Base-by-base conservation (phyloP, 2,113 vertebrate genomes). In the Lota lota region DNA sequence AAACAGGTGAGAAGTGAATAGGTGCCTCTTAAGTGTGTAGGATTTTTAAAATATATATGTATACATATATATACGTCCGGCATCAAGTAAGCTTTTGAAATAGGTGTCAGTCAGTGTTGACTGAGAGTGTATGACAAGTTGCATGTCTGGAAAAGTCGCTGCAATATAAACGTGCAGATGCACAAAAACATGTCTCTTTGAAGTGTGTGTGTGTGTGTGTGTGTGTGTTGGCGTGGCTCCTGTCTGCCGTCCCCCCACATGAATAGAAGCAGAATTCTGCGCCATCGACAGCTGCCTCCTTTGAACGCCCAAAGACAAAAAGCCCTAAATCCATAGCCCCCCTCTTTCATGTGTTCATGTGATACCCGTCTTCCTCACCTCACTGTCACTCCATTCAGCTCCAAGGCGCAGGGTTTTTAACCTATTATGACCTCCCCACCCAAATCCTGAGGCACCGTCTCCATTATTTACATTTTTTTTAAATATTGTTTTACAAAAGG, bases 241-340 rank as follows among this genome's bases (percentile, higher is more conserved):
- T 56, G 70, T 28, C 53, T 66, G 54, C 21, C 22, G 68, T 53
- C 66, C 73, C 76, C 68, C 53, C 53, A 80, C 76, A 81, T 84
- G 82, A 84, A 81, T 84, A 65, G 79, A 53, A 58, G 22, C 61
- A 64, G 53, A 7, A 76, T 68, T 59, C 63, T 71, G 68, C 68
- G 70, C 76, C 73, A 73, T 74, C 74, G 70, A 76, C 82, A 84
- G 82, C 79, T 84, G 82, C 62, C 74, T 79, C 79, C 76, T 81
- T 84, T 84, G 82, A 84, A 84, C 74, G 76, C 67, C 64, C 66
- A 78, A 73, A 80, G 77, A 79, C 78, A 81, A 81, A 79, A 79
- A 74, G 66, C 73, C 72, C 69, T 79, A 84, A 84, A 81, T 84
- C 79, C 72, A 72, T 66, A 61, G 51, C 21, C 47, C 66, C 67